These are phyloP conservation scores for Stictocephala bisonia DNA, from an alignment of 2,888 invertebrate species.

Conservation along the genomic window DNA sequence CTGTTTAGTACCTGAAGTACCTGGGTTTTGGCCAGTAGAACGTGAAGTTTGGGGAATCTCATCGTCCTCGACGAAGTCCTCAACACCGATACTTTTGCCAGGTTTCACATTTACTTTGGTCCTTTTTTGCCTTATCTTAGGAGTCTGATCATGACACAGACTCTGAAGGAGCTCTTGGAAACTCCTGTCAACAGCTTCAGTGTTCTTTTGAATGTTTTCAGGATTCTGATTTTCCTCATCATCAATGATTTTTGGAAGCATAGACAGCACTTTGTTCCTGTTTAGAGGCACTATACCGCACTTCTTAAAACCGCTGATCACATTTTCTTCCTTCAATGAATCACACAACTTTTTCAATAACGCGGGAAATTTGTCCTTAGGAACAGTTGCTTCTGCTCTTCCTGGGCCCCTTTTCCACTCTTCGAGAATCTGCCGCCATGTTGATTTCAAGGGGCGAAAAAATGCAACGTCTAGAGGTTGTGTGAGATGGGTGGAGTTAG, in stretches of 20 bases:
- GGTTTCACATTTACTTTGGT: conserved; percentile 36
- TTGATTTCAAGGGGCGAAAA: conserved; percentile 52
- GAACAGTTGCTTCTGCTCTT: conserved; percentile 27
- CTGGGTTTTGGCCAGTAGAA: conserved; percentile 42
- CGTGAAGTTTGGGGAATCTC: conserved; percentile 44
- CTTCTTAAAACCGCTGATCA: conserved; percentile 43
- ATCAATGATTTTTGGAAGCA: conserved; percentile 40
- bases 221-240: conserved; percentile 33
- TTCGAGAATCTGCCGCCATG: conserved; percentile 48
- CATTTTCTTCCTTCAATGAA: conserved; percentile 37
- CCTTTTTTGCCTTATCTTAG: conserved; percentile 30
- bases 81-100: conserved; percentile 39
- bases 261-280: conserved; percentile 39
- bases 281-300: conserved; percentile 48
- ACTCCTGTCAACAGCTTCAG: conserved; percentile 34
- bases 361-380: conserved; percentile 41
- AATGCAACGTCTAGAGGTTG: conserved; percentile 54
- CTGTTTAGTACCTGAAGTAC: conserved; percentile 29
- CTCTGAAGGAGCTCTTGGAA: conserved; percentile 39
- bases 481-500: conserved; percentile 51
- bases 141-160: conserved; percentile 36
- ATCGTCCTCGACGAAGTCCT: conserved; percentile 38
- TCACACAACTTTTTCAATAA: conserved; percentile 24
- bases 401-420: conserved; percentile 48
- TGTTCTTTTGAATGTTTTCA: conserved; percentile 20